These are phyloP conservation scores for Morone saxatilis DNA, from an alignment of 2,113 vertebrate species.

Conservation along the genomic window DNA sequence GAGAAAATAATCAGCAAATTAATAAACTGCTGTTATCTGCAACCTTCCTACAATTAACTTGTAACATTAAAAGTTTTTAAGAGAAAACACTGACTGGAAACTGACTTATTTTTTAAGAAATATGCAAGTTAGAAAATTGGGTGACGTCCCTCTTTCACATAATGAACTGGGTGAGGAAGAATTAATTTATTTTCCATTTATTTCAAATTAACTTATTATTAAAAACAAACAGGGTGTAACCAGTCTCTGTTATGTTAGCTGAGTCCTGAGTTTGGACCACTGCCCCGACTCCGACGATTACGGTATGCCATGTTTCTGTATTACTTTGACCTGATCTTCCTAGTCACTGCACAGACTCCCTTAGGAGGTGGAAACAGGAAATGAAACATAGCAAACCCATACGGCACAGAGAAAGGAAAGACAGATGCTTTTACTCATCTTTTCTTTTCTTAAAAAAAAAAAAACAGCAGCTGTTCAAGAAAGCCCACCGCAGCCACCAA, in stretches of 20 bases:
- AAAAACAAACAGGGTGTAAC: neutral
- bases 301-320: neutral
- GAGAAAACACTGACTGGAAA: neutral
- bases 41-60: neutral
- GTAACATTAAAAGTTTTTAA: neutral
- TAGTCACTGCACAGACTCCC: neutral
- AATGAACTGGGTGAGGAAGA: neutral
- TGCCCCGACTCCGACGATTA: neutral
- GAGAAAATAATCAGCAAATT: neutral
- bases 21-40: neutral
- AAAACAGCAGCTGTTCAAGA: neutral
- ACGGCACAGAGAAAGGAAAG: neutral
- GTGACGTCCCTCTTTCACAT: neutral
- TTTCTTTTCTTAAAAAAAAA: conserved; percentile 3
- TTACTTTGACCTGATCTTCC: neutral
- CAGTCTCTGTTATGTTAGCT: neutral
- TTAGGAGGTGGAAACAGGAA: conserved; percentile 10
- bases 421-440: neutral
- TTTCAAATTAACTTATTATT: neutral
- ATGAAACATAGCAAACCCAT: conserved; percentile 4
- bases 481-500: neutral
- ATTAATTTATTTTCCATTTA: neutral
- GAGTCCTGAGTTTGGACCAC: neutral
- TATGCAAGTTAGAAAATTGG: too few species aligned
- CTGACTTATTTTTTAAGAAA: neutral